Evolutionary conservation across 2,113 vertebrate species (phyloP), one percentile per base, ranked within the genome.

Genomic region (Mesoclemmys tuberculata): DNA sequence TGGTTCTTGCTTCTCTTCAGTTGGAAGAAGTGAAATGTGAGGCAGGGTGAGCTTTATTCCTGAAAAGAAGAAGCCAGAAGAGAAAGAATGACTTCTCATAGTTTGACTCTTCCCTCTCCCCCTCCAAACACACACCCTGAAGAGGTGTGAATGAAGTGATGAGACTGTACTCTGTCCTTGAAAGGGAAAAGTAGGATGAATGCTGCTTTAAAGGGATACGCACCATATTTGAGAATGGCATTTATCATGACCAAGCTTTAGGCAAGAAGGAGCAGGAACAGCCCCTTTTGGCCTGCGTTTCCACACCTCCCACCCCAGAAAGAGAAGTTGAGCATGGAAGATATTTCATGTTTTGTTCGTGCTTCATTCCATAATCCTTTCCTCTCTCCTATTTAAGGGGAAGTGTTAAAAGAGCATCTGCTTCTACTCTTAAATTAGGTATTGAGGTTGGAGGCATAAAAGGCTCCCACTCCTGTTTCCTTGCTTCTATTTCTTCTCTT

Each of bases 31-130:
- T 6, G 2, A 78, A 88, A 56, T 79, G 51, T 29, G 56, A 82
- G n/a, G n/a, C 52, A 64, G 82, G 41, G 18, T 0, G 0, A 48
- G 11, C 21, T 79, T 44, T 54, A 38, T 78, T 85, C 46, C 31
- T n/a, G 44, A 85, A 16, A 46, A 78, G 48, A 22, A 79, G 35
- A 14, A 64, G 84, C 35, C 38, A 35, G 35, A 31, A 56, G 81
- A 38, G 0, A 0, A 6, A 46, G 46, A 84, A 38, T 71, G 58
- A 14, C 14, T 5, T 18, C n/a, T 64, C 26, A 79, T 21, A 14
- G 77, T 44, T 82, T 46, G 55, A 41, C 48, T 22, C 55, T 90
- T 81, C 46, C 80, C 16, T 6, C 3, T 10, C 1, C 2, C 9
- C 13, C 16, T 11, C 80, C 6, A 61, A 51, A 55, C 52, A 6